Evolutionary conservation across 2,888 invertebrate genomes (phyloP).

Genomic region (Glaucopsyche alexis): DNA sequence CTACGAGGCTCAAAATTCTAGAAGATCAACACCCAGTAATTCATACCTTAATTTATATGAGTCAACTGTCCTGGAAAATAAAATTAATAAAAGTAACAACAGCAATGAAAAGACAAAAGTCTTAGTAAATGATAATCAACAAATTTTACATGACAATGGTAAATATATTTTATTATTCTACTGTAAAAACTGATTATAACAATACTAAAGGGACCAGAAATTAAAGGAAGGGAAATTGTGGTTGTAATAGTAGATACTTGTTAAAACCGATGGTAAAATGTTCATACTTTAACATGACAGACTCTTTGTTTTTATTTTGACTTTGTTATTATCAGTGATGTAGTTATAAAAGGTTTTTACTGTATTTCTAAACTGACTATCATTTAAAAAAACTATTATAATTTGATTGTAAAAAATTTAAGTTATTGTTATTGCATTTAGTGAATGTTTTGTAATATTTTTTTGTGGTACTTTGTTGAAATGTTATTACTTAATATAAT

Average conservation of each 20-base stretch:
- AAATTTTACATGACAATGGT: constrained; percentile 57
- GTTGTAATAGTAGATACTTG: no score
- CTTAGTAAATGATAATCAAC: constrained; percentile 48
- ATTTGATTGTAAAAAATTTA: neutral
- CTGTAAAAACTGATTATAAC: neutral
- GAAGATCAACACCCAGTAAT: constrained; percentile 68
- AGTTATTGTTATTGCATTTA: neutral
- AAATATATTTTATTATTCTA: constrained; percentile 39
- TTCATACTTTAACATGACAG: no score
- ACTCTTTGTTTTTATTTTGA: no score
- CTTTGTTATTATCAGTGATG: no score
- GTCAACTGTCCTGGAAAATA: constrained; percentile 48
- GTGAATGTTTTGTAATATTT: neutral
- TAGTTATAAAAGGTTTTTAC: no score
- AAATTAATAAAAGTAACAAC: constrained; percentile 43
- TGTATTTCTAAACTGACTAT: neutral
- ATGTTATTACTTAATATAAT: constrained; percentile 28
- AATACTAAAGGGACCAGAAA: no score
- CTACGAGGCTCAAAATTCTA: constrained; percentile 63
- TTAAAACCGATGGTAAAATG: no score
- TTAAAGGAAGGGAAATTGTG: no score
- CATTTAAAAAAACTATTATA: neutral
- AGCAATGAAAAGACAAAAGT: constrained; percentile 50
- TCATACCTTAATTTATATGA: constrained; percentile 71
- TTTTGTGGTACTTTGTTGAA: constrained; percentile 7